These are phyloP conservation scores for Dolichotis patagonum DNA, from an alignment of 2,113 vertebrate genomes.

Conservation along the genomic window DNA sequence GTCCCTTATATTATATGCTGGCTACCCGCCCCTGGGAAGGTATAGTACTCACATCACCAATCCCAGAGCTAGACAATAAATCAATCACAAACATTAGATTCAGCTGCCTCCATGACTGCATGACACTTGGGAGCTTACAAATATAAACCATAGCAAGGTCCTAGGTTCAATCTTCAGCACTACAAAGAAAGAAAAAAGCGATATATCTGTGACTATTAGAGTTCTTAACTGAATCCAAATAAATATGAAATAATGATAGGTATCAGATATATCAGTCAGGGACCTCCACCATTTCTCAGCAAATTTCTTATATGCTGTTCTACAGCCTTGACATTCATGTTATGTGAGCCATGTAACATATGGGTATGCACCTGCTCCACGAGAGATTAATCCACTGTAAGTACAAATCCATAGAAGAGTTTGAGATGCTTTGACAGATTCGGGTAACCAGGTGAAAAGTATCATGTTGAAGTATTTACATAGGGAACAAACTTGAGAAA, in stretches of 20 bases:
- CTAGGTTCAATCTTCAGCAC: not conserved
- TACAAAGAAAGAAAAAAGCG: not conserved
- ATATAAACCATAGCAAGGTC: too few species aligned
- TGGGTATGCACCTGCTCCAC: not conserved
- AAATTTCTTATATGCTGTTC: not conserved
- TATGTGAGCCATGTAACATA: not conserved
- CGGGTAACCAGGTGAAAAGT: not conserved
- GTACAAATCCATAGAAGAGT: not conserved
- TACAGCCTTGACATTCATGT: fast-evolving
- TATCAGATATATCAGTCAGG: not conserved
- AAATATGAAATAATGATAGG: not conserved
- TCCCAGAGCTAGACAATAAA: too few species aligned
- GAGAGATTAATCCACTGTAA: not conserved
- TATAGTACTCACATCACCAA: too few species aligned
- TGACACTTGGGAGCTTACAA: too few species aligned
- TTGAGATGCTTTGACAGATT: not conserved
- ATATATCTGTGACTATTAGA: not conserved
- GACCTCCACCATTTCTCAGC: not conserved
- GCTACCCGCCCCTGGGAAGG: too few species aligned
- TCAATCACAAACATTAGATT: too few species aligned
- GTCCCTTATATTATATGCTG: too few species aligned
- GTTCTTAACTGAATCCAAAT: not conserved
- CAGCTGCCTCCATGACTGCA: too few species aligned
- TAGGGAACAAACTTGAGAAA: not conserved
- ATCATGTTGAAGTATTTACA: not conserved